Conservation (phyloP, 2,113 vertebrate genomes). For the Nycticorax nycticorax region DNA sequence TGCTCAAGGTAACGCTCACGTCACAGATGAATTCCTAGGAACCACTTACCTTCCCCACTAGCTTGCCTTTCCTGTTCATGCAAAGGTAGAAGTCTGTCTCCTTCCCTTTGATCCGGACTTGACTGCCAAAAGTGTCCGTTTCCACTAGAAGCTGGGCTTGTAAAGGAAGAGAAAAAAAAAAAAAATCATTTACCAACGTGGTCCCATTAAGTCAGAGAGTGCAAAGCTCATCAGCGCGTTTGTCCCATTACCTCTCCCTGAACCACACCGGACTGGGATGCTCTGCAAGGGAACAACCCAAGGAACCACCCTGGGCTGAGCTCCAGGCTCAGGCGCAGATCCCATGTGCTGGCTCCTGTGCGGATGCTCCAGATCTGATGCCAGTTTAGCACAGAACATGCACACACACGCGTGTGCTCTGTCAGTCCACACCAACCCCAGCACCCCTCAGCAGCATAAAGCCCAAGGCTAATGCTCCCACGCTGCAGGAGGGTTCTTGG, state of each 20-base stretch:
- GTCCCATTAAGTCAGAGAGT: background rate
- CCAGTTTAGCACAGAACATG: background rate
- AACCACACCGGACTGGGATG: accelerated
- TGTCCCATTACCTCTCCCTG: background rate
- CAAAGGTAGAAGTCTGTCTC: slow-evolving; percentile 90
- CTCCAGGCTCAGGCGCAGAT: background rate
- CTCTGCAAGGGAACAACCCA: background rate
- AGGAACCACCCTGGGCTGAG: background rate
- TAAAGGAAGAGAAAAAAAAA: slow-evolving; percentile 73
- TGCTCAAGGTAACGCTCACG: slow-evolving; percentile 24
- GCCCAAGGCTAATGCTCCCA: background rate
- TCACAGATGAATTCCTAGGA: slow-evolving; percentile 31
- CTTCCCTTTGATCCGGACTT: slow-evolving; percentile 90
- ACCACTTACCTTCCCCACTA: slow-evolving; percentile 87
- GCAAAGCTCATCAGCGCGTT: background rate
- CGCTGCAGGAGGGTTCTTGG: accelerated
- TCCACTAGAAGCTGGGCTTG: slow-evolving; percentile 92
- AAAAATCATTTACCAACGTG: slow-evolving; percentile 47
- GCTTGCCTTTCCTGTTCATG: slow-evolving; percentile 89
- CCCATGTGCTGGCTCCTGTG: background rate
- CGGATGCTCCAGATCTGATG: accelerated
- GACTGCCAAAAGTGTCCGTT: slow-evolving; percentile 89
- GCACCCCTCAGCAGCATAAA: background rate
- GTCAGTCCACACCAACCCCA: background rate
- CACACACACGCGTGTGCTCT: accelerated